phyloP scores from a whole-genome alignment of 2,797 vertebrate genomes.

The Malacoraja senta region DNA sequence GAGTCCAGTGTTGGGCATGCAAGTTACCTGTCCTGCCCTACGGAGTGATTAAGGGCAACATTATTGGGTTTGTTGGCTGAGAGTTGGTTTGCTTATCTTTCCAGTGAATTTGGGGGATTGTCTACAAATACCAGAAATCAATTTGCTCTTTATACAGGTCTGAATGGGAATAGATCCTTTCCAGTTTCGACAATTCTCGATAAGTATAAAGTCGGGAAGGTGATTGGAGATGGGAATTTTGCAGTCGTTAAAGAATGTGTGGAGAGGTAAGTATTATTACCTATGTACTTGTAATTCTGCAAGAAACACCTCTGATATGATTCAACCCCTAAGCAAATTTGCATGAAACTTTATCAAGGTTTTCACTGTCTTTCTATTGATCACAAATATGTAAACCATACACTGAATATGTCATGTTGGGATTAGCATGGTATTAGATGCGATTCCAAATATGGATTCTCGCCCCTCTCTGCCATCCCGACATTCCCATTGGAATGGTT shows the following conservation, averaged over 20 bases:
- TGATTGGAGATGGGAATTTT: conserved; percentile 96
- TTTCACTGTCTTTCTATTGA: neutral
- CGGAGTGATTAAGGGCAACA: no score
- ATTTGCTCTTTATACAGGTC: conserved; percentile 50
- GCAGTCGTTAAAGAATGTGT: conserved; percentile 91
- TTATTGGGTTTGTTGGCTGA: no score
- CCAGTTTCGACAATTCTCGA: conserved; percentile 69
- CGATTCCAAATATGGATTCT: neutral
- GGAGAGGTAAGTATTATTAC: conserved; percentile 69
- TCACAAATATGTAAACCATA: neutral
- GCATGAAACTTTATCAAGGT: neutral
- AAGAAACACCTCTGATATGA: neutral
- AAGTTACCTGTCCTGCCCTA: no score
- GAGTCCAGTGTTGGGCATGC: neutral
- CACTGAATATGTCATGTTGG: neutral
- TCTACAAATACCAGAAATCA: neutral
- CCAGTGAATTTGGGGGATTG: no score
- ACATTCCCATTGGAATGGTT: neutral
- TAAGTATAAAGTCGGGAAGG: conserved; percentile 87
- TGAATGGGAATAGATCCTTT: conserved; percentile 78
- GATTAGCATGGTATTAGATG: neutral
- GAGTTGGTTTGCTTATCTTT: no score
- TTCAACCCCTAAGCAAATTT: neutral
- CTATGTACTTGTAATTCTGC: neutral
- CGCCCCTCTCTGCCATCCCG: neutral